A percentile compares a stretch with the other conserved stretches of the same genome.
These are phyloP conservation scores for Limulus polyphemus DNA, from an alignment of 2,888 invertebrate genomes.

Conservation along the genomic window DNA sequence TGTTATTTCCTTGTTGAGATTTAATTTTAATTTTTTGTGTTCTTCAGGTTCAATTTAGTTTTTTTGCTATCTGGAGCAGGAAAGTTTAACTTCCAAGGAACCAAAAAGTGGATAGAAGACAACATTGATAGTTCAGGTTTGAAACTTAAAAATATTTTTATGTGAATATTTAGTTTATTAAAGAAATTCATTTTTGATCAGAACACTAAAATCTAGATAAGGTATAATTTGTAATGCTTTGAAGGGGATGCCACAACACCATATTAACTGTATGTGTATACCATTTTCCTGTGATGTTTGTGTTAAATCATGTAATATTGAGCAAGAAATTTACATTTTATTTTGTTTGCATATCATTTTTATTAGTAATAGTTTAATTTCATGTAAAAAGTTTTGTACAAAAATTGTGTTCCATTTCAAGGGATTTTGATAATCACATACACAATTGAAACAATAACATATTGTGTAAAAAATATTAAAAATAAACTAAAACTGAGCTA, in stretches of 20 bases:
- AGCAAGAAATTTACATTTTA: too few species aligned
- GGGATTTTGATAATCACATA: too few species aligned
- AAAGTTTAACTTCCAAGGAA: constrained; percentile 84
- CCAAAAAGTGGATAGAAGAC: constrained; percentile 91
- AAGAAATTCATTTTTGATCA: constrained; percentile 5
- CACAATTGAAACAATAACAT: too few species aligned
- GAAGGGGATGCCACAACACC: not conserved
- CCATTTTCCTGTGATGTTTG: too few species aligned
- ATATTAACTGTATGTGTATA: too few species aligned
- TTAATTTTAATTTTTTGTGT: not conserved
- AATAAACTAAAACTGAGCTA: too few species aligned
- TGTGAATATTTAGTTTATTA: not conserved
- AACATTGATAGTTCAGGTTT: constrained; percentile 74
- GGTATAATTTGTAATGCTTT: not conserved
- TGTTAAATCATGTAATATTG: too few species aligned
- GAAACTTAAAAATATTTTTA: constrained; percentile 8
- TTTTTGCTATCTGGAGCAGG: constrained; percentile 86
- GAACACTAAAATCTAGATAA: constrained; percentile 21
- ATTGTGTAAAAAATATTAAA: too few species aligned
- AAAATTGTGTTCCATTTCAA: too few species aligned
- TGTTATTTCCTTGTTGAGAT: not conserved
- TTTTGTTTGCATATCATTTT: too few species aligned
- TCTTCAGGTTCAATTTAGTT: constrained; percentile 49
- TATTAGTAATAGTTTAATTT: too few species aligned
- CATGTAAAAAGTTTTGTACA: too few species aligned